Conservation (phyloP, 2,797 vertebrate genomes). For the Micromesistius poutassou region DNA sequence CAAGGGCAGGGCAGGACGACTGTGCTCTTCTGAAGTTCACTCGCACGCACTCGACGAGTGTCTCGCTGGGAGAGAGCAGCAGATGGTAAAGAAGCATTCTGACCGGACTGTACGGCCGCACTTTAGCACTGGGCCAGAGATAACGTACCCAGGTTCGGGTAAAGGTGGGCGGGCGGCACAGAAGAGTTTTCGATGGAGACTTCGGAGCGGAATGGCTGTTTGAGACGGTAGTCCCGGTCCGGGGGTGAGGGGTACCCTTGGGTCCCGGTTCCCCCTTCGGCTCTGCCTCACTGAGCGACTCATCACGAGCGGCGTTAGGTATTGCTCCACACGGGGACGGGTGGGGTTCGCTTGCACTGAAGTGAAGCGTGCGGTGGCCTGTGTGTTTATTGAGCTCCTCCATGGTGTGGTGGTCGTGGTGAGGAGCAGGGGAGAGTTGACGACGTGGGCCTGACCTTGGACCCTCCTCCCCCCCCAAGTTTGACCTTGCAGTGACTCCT, state of each 20-base stretch:
- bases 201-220: conserved; percentile 32
- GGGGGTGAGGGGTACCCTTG: conserved; percentile 25
- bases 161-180: conserved; percentile 8
- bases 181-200: conserved; percentile 32
- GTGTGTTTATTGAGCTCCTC: conserved; percentile 7
- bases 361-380: conserved; percentile 20
- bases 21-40: conserved; percentile 29
- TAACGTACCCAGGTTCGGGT: conserved; percentile 34
- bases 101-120: conserved; percentile 54
- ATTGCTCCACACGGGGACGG: background rate
- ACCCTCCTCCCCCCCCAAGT: conserved; percentile 26
- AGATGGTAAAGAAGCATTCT: conserved; percentile 39
- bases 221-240: conserved; percentile 22
- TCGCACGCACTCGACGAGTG: conserved; percentile 37
- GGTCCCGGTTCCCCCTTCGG: conserved; percentile 42
- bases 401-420: conserved; percentile 23
- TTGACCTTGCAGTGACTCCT: conserved; percentile 52
- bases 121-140: conserved; percentile 57
- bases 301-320: conserved; percentile 7
- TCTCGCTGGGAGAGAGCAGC: conserved; percentile 42
- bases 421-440: conserved; percentile 18
- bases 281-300: conserved; percentile 16
- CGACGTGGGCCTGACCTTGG: conserved; percentile 45
- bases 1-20: conserved; percentile 34
- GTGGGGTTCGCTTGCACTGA: conserved; percentile 15